Base-by-base conservation (phyloP, 2,888 invertebrate genomes). In the Cordilura impudica region DNA sequence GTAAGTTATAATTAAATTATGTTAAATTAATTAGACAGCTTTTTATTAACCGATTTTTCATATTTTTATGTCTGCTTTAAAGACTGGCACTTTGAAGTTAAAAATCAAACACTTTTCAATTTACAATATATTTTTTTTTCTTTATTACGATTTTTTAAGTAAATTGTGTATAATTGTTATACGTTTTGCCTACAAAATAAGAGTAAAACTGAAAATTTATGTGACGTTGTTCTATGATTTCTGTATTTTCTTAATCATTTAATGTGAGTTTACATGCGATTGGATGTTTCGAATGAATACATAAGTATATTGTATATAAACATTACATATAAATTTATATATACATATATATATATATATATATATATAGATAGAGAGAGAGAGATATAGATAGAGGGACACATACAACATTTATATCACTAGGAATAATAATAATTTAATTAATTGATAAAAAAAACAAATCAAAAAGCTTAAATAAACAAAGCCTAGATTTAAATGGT, bases 361-460 rank as follows among this genome's bases (percentile, higher is more conserved):
- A 51, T 35, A 49, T 51, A 49, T 19, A 65, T 49, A 69, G 47
- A 71, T 58, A 35, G 23, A 35, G 58, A 60, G 47, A 69, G 45
- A 26, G 26, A 45, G 54, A 53, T 49, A 47, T 29, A 67, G 35
- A 47, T 53, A 53, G 45, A 66, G 60, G 69, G 56, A 71, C 75
- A 75, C 74, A 61, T 75, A 75, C 71, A 75, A 75, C 74, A 75
- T 75, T 71, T 71, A 79, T 78, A 79, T 79, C 75, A 79, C 75
- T 79, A 79, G 71, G 18, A 69, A 56, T 51, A 66, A 47, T 53
- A 56, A 49, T 47, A 43, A 16, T 14, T 31, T 63, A 21, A 26
- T 53, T 16, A 54, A 56, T 61, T 29, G 19, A 45, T 51, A 39
- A 35, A 23, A 56, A 29, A 61, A 58, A 61, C 7, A 29, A 16